Conservation (phyloP, 2,113 vertebrate species). For the Ceyx melanurus region DNA sequence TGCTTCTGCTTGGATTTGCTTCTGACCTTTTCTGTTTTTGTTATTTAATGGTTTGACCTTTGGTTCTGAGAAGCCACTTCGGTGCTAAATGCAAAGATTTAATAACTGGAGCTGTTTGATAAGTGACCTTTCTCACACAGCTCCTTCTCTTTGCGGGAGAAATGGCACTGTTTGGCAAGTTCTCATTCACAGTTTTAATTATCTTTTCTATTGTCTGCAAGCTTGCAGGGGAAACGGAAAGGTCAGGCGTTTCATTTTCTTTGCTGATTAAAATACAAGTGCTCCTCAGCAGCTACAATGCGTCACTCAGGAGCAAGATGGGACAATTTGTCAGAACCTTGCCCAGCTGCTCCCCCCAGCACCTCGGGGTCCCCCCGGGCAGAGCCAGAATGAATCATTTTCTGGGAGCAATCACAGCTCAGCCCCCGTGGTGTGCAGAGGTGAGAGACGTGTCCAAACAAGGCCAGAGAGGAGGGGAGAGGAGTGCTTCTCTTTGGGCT, state of each 20-base stretch:
- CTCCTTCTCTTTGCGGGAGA: constrained; percentile 63
- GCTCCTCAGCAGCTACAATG: constrained; percentile 58
- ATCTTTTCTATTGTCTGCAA: constrained; percentile 76
- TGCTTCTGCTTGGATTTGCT: constrained; percentile 58
- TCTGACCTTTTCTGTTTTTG: constrained; percentile 79
- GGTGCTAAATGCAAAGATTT: constrained; percentile 79
- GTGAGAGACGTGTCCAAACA: background rate
- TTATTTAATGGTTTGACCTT: constrained; percentile 83
- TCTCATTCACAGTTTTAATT: constrained; percentile 80
- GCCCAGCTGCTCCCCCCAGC: background rate
- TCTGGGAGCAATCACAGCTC: background rate
- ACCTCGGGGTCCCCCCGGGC: background rate
- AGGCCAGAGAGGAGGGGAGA: background rate
- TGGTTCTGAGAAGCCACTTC: constrained; percentile 70
- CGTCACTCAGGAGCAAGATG: constrained; percentile 64
- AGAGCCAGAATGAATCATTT: background rate
- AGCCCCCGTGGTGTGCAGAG: background rate
- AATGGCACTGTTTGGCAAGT: constrained; percentile 71
- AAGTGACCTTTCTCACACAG: constrained; percentile 78
- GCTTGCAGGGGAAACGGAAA: constrained; percentile 73
- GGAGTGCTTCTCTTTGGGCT: background rate
- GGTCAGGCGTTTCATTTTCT: constrained; percentile 76
- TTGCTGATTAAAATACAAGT: constrained; percentile 77
- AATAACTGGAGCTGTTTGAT: constrained; percentile 80
- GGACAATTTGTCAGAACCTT: constrained; percentile 36